Percentiles rank a stretch among this genome's conserved stretches.
Evolutionary conservation across 2,113 vertebrate species (phyloP).

Genomic region (Chiloscyllium plagiosum): DNA sequence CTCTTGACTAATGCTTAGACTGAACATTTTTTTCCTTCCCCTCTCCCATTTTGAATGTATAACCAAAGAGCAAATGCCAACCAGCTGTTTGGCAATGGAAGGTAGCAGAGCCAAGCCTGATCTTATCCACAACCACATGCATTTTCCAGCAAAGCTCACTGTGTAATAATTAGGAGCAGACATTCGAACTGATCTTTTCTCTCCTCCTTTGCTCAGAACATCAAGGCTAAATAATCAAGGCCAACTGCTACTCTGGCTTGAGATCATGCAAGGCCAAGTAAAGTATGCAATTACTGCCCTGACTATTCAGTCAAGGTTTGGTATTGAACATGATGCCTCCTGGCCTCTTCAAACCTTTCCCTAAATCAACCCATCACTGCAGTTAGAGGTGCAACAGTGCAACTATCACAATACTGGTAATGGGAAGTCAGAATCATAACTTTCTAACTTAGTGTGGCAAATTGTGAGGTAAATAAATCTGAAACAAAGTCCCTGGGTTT

Average conservation of each 20-base stretch:
- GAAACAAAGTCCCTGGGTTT: too few species aligned
- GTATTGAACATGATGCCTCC: neutral
- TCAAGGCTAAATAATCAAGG: neutral
- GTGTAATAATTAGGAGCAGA: neutral
- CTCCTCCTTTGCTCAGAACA: neutral
- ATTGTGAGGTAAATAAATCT: neutral
- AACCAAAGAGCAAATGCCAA: neutral
- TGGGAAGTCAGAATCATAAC: neutral
- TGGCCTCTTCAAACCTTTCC: neutral
- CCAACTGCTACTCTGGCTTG: neutral
- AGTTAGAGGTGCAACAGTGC: neutral
- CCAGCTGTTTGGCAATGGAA: neutral
- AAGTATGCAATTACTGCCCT: neutral
- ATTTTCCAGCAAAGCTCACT: slow-evolving; percentile 1
- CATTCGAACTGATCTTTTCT: neutral
- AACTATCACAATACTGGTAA: neutral
- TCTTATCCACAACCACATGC: slow-evolving; percentile 7
- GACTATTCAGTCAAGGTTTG: neutral
- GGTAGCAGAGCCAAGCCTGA: slow-evolving; percentile 11
- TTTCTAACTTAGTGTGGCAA: neutral
- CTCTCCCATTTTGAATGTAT: neutral
- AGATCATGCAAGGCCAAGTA: neutral
- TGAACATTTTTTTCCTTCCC: neutral
- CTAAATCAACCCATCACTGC: neutral
- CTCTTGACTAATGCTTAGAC: neutral